Evolutionary conservation across 2,888 invertebrate genomes (phyloP).

Genomic region (Dicycla oo): DNA sequence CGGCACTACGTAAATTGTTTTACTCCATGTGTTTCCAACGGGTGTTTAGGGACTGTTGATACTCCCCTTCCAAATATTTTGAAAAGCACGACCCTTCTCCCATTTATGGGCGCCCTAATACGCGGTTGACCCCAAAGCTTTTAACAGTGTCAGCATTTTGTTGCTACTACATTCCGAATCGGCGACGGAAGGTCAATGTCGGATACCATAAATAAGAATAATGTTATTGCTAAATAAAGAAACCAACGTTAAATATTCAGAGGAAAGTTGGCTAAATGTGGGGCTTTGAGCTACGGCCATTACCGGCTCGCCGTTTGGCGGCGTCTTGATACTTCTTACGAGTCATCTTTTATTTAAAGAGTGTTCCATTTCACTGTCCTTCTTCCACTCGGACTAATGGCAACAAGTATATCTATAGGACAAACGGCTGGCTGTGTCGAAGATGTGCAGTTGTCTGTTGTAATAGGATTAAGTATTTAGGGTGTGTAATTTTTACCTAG

Average conservation of each 20-base stretch:
- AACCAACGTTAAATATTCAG: constrained; percentile 81
- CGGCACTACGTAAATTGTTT: constrained; percentile 25
- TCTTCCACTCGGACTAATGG: constrained; percentile 57
- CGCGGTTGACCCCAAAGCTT: constrained; percentile 58
- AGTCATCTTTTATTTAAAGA: constrained; percentile 81
- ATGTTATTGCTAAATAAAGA: constrained; percentile 71
- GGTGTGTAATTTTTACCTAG: background rate
- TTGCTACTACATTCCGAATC: constrained; percentile 44
- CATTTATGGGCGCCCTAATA: constrained; percentile 44
- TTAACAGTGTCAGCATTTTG: constrained; percentile 49
- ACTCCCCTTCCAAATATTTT: constrained; percentile 49
- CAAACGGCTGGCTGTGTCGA: constrained; percentile 15
- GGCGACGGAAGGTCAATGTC: constrained; percentile 47
- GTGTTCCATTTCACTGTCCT: constrained; percentile 74
- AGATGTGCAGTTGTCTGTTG: constrained; percentile 26
- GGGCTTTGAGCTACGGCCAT: constrained; percentile 75
- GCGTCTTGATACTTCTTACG: constrained; percentile 66
- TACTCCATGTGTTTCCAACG: constrained; percentile 17
- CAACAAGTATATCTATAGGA: constrained; percentile 43
- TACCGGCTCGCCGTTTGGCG: constrained; percentile 70
- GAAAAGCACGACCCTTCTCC: constrained; percentile 48
- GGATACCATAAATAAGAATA: constrained; percentile 53
- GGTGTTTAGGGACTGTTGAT: constrained; percentile 28
- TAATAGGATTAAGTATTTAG: constrained; percentile 32
- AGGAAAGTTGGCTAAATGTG: constrained; percentile 76